Percentiles rank a stretch among this genome's conserved stretches.
Conservation (phyloP, 2,113 vertebrate genomes). For the Oncorhynchus tshawytscha region DNA sequence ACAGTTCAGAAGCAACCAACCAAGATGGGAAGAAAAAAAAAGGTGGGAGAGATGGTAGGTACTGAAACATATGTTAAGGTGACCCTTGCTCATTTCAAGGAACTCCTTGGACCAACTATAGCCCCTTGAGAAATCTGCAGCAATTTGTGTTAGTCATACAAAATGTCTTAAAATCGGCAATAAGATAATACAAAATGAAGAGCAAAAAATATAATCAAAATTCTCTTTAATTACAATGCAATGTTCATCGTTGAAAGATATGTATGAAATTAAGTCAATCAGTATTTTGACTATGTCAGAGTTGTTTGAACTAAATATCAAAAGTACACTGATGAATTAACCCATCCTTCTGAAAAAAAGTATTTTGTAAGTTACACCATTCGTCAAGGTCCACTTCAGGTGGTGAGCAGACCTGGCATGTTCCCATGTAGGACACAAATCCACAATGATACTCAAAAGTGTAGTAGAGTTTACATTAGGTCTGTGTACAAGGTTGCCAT, state of each 20-base stretch:
- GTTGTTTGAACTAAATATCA: slow-evolving; percentile 5
- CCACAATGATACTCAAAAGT: neutral
- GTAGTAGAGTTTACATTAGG: slow-evolving; percentile 8
- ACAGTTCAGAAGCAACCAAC: slow-evolving; percentile 54
- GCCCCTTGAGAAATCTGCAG: neutral
- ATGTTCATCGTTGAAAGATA: slow-evolving; percentile 30
- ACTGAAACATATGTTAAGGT: slow-evolving; percentile 28
- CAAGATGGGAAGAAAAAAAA: slow-evolving; percentile 34
- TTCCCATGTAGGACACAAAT: slow-evolving; percentile 11
- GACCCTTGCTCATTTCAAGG: slow-evolving; percentile 2
- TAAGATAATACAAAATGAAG: neutral
- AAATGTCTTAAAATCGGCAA: slow-evolving; percentile 12
- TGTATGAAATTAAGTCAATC: slow-evolving; percentile 24
- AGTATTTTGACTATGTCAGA: slow-evolving; percentile 7
- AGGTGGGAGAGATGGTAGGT: slow-evolving; percentile 30
- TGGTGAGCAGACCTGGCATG: neutral
- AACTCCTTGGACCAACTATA: slow-evolving; percentile 4
- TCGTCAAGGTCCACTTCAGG: neutral
- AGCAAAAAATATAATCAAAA: slow-evolving; percentile 16
- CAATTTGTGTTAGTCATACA: neutral
- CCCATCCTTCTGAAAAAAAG: neutral
- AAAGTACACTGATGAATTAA: slow-evolving; percentile 14
- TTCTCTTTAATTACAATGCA: slow-evolving; percentile 31
- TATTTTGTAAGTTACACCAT: slow-evolving; percentile 14
- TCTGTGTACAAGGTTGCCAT: slow-evolving; percentile 14